phyloP scores from a whole-genome alignment of 1,140 invertebrate genomes.

The Maconellicoccus hirsutus region DNA sequence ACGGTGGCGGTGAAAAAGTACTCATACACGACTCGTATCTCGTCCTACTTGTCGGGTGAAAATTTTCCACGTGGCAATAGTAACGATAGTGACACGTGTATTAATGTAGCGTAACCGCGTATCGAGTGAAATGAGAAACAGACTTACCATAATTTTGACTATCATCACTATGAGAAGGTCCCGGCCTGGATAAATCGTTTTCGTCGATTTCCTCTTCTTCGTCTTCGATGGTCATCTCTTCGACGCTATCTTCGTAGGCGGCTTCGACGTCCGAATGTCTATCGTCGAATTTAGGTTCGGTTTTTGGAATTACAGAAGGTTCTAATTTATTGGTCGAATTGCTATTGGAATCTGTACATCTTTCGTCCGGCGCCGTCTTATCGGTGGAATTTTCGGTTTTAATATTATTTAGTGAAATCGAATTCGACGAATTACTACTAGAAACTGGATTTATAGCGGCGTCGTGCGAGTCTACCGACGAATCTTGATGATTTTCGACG shows the following conservation, averaged over 20 bases:
- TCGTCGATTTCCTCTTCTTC: conserved; percentile 31
- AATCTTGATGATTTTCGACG: conserved; percentile 13
- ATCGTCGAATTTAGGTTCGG: conserved; percentile 28
- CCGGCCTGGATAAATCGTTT: conserved; percentile 28
- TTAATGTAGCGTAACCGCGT: too few species aligned
- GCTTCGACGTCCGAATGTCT: conserved; percentile 26
- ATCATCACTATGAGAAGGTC: conserved; percentile 28
- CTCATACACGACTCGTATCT: too few species aligned
- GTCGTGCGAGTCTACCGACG: conserved; percentile 2
- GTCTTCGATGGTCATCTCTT: conserved; percentile 30
- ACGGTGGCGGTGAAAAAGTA: too few species aligned
- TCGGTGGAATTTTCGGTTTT: conserved; percentile 6
- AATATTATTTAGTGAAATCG: neutral
- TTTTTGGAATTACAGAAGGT: conserved; percentile 25
- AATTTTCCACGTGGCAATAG: too few species aligned
- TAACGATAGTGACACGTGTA: too few species aligned
- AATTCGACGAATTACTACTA: neutral
- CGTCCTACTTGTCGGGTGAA: too few species aligned
- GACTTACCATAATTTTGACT: conserved; percentile 26
- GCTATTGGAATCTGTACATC: conserved; percentile 9
- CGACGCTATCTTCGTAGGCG: conserved; percentile 30
- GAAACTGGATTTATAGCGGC: neutral
- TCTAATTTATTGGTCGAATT: neutral
- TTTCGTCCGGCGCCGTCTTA: neutral
- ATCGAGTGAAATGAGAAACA: too few species aligned